Percentiles rank a stretch among this genome's conserved stretches.
Conservation (phyloP, 2,113 vertebrate genomes). For the Nyctereutes procyonoides region DNA sequence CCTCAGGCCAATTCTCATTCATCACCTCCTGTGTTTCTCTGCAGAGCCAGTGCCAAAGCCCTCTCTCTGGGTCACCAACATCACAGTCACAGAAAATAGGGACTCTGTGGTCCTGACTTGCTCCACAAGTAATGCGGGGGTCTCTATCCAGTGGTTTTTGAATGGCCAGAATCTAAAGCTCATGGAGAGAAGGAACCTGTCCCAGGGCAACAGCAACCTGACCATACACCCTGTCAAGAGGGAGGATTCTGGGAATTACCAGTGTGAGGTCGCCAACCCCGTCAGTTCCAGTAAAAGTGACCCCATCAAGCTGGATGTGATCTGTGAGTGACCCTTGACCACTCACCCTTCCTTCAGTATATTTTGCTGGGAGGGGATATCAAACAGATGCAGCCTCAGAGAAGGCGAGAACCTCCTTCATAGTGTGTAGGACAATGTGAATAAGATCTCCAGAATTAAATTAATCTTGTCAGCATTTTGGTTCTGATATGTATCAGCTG, state of each 20-base stretch:
- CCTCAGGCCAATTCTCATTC: neutral
- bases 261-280: neutral
- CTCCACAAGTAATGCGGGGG: neutral
- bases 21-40: neutral
- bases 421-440: no score
- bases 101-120: neutral
- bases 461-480: no score
- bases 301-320: no score
- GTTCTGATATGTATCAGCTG: neutral
- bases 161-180: neutral
- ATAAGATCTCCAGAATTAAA: neutral
- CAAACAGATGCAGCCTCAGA: neutral
- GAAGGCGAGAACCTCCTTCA: no score
- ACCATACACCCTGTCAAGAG: neutral
- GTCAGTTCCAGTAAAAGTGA: fast-evolving
- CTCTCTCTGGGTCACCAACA: neutral
- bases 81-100: neutral
- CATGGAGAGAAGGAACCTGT: neutral
- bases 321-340: no score
- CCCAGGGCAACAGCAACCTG: neutral
- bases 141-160: neutral
- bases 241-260: neutral
- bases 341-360: no score
- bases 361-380: no score
- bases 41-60: neutral